Evolutionary conservation across 2,888 invertebrate genomes (phyloP), one percentile per base, ranked within the genome.

Genomic region (Stramonita haemastoma): DNA sequence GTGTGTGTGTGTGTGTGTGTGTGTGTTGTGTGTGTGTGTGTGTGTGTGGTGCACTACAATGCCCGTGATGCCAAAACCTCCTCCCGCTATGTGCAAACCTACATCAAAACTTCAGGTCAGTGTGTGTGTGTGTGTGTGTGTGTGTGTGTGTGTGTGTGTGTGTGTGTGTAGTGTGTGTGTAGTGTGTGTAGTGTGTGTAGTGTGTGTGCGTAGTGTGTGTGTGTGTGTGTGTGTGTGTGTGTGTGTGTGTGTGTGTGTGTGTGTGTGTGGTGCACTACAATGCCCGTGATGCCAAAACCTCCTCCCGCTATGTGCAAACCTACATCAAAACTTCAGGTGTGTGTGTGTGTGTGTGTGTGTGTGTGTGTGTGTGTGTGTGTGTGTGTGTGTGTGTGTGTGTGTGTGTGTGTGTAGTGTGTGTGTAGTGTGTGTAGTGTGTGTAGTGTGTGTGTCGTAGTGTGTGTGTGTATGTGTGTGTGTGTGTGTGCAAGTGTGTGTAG

Each of bases 21-120:
- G 73, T 73, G 17, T 19, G 73, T 73, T 60, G 60, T 60, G 60
- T 60, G 13, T 60, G 60, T 60, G 60, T 60, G 60, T 60, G 60
- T 11, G 0, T 90, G 92, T 15, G 81, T 91, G 15, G 73, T 92
- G 46, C 90, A 91, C 79, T 89, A 92, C 83, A 91, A 87, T 17
- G 89, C 90, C 6, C 87, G 92, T 34, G 92, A 92, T n/a, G 81
- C 88, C 22, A 89, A 89, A 13, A 83, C 87, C 2, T 89, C 90
- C 11, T 0, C 87, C 13, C 89, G 86, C 60, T 92, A 90, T 84
- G 90, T 90, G 87, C 84, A 91, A 19, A 90, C 89, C 46, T 91
- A 84, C 29, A 57, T 84, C 57, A 84, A 84, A 84, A 17, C 1
- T 56, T 84, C 84, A 84, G 84, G 84, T 84, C 2, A 46, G 46